Conservation (phyloP, 2,888 invertebrate species). For the Conus canariensis region DNA sequence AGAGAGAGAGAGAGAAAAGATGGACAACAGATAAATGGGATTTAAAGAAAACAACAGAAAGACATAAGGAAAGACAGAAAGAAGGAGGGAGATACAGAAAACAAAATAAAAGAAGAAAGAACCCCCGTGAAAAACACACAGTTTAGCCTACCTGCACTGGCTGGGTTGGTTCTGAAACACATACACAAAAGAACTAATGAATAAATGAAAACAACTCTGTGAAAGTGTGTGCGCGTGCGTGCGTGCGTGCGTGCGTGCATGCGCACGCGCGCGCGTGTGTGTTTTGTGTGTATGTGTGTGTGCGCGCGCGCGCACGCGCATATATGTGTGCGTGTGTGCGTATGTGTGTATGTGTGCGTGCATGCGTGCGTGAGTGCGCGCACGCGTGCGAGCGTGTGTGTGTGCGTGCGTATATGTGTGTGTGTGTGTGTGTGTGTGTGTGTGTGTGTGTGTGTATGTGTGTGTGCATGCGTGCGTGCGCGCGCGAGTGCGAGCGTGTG, state of each 20-base stretch:
- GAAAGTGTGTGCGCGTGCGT: background rate
- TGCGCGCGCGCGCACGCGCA: too few relatives aligned
- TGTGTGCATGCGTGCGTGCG: too few relatives aligned
- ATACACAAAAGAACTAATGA: too few relatives aligned
- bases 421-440: slow-evolving; percentile 1
- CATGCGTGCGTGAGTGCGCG: background rate
- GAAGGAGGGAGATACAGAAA: too few relatives aligned
- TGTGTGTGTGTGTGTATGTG: too few relatives aligned
- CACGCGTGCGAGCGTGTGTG: background rate
- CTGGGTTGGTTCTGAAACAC: too few relatives aligned
- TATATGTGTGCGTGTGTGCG: background rate
- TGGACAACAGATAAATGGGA: too few relatives aligned
- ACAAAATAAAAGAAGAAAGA: too few relatives aligned
- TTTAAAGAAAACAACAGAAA: background rate
- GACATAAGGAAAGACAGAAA: background rate
- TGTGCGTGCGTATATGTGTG: background rate
- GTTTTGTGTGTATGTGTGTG: background rate
- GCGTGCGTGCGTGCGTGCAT: background rate
- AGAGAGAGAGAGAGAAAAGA: too few relatives aligned
- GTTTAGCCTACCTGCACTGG: too few relatives aligned
- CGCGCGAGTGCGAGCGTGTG: too few relatives aligned
- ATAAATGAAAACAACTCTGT: background rate
- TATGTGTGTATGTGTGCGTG: background rate
- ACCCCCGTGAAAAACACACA: too few relatives aligned
- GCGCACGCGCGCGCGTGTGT: background rate